Base-by-base conservation (phyloP, 1,140 invertebrate genomes). In the Atta cephalotes region DNA sequence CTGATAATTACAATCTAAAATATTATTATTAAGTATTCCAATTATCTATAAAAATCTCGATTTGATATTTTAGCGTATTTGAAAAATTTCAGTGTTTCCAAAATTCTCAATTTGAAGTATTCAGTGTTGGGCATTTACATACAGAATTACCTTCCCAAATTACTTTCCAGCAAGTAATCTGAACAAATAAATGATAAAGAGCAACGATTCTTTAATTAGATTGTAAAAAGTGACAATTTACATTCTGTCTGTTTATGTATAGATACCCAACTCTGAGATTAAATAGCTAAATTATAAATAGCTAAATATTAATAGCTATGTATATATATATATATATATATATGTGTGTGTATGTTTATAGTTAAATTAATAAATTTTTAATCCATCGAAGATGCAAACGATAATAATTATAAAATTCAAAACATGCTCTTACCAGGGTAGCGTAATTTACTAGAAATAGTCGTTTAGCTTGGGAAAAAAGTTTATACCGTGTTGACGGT, bases 341-440 rank as follows among this genome's bases (percentile, higher is more conserved):
- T 56, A 56, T 56, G 9, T n/a, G n/a, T n/a, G n/a, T 45, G 12
- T 45, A 45, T 45, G 12, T 10, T 16, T 21, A 49, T 25, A 68
- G 1, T 1, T 21, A 45, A 68, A 45, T 68, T 14, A 49, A 68
- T 39, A 39, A 25, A 39, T 68, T 68, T 10, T 56, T 39, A 66
- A 80, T 68, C n/a, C 3, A 68, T 25, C 10, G 16, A 81, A 58
- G 49, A 70, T 56, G 9, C 51, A 39, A 81, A 51, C 9, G 65
- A 68, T 28, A 16, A 81, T n/a, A 66, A 66, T 66, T 66, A 39
- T 70, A 18, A 70, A 58, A 56, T 9, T 4, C 0, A 70, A 70
- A 81, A 21, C 31, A 56, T 58, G 51, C 16, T 81, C 21, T 81
- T 81, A 81, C 78, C 78, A 81, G 78, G 21, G 78, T 81, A 81